Evolutionary conservation across 2,888 invertebrate genomes (phyloP), one percentile per base, ranked within the genome.

Genomic region (Epinotia nisella): DNA sequence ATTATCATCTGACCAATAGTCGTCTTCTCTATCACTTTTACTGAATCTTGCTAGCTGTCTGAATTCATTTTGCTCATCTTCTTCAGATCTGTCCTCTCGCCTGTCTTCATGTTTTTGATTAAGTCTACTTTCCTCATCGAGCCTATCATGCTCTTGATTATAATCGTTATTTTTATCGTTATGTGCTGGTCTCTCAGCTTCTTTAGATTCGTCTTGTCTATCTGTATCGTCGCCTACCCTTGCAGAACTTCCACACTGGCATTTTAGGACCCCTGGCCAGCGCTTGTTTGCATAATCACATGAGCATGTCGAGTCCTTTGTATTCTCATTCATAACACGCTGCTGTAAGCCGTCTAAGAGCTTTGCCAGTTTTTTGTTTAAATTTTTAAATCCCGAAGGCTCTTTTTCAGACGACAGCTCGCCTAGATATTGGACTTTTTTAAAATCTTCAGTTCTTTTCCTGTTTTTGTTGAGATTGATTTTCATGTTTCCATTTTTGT

Each of bases 191-290:
- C 7, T 24, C n/a, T 45, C 45, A 11, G 21, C 15, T 10, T 61
- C 19, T 45, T 0, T 49, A n/a, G 21, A 21, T 45, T 21, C 45
- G 13, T 39, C 39, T 55, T 9, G 29, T 29, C n/a, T 58, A 2
- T 29, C 15, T 21, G 2, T 3, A 17, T 51, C 19, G 3, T 66
- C 41, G 10, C 19, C 19, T 11, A 41, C 53, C 2, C 21, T 56
- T 39, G 35, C 9, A 35, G 17, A 24, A 11, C 19, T 13, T 2
- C 10, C 55, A 41, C 66, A 66, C n/a, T 55, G 10, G 66, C 66
- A 66, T 66, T 66, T 66, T 56, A 66, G 21, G 41, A 66, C 41
- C 10, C 66, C 66, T 21, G 66, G 66, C n/a, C 13, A 21, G 41
- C 21, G 35, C 9, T 66, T 24, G 21, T 24, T 24, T 10, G 39